A percentile compares a stretch with the other conserved stretches of the same genome.
Evolutionary conservation across 64 coral and sea anemone species (phyloP).

Genomic region (Pocillopora verrucosa): DNA sequence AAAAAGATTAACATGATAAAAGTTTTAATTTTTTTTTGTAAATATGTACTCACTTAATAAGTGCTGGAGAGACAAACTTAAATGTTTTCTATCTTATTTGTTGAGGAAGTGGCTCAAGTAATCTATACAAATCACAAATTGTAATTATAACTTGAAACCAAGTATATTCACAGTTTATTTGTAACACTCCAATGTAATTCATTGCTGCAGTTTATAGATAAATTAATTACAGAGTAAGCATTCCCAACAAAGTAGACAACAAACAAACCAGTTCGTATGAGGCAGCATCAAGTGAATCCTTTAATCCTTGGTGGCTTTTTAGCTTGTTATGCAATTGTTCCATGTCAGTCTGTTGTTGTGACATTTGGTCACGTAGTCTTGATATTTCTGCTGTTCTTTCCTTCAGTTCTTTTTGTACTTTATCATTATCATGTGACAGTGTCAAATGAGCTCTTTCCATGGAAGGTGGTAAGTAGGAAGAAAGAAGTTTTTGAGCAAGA

Average conservation of each 20-base stretch:
- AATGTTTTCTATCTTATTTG: too few species aligned
- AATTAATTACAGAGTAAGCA: background rate
- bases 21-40: too few species aligned
- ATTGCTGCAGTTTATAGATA: too few species aligned
- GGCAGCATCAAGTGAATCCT: conserved; percentile 51
- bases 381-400: conserved; percentile 77
- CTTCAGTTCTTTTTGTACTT: conserved; percentile 65
- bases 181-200: too few species aligned
- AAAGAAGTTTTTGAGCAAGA: conserved; percentile 70
- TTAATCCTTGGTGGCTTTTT: conserved; percentile 46
- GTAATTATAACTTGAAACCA: too few species aligned
- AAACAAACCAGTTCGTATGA: conserved; percentile 78
- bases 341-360: conserved; percentile 83
- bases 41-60: too few species aligned
- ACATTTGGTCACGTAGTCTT: conserved; percentile 81
- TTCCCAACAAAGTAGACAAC: background rate
- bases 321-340: conserved; percentile 58
- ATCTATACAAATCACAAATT: too few species aligned
- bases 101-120: too few species aligned
- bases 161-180: too few species aligned
- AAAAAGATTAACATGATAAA: too few species aligned
- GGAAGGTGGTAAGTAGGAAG: conserved; percentile 14
- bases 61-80: too few species aligned
- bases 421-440: conserved; percentile 19
- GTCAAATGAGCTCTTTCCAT: background rate